Conservation (phyloP, 2,888 invertebrate species). For the Dasypolia templi region DNA sequence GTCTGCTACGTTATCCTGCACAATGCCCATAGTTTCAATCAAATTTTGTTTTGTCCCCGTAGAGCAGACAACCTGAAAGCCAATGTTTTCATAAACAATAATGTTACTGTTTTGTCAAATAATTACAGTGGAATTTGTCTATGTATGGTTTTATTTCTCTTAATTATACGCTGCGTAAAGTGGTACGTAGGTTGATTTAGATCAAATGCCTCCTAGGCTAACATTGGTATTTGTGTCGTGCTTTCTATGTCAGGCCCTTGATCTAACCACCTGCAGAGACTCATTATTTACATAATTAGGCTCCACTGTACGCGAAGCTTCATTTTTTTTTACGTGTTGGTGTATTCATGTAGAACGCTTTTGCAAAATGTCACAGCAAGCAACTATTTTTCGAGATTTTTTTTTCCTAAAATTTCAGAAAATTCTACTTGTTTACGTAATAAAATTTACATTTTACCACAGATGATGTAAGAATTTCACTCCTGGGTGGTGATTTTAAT, state of each 20-base stretch:
- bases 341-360: no score
- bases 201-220: neutral
- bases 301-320: no score
- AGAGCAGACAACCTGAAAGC: slow-evolving; percentile 89
- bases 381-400: no score
- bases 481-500: no score
- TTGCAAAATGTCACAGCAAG: no score
- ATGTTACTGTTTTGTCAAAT: neutral
- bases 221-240: no score
- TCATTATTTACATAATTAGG: neutral
- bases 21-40: slow-evolving; percentile 95
- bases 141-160: neutral
- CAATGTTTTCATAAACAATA: neutral
- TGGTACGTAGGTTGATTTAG: neutral
- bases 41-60: slow-evolving; percentile 93
- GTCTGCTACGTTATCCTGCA: slow-evolving; percentile 95
- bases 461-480: no score
- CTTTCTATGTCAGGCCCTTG: neutral
- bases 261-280: neutral
- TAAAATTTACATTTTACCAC: no score
- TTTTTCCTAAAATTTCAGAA: no score
- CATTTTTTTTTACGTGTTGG: no score
- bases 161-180: neutral
- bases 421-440: no score
- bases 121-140: neutral